Conservation (phyloP, 30 jellyfish, hydroid and myxozoan genomes). For the Phacellophora camtschatica region DNA sequence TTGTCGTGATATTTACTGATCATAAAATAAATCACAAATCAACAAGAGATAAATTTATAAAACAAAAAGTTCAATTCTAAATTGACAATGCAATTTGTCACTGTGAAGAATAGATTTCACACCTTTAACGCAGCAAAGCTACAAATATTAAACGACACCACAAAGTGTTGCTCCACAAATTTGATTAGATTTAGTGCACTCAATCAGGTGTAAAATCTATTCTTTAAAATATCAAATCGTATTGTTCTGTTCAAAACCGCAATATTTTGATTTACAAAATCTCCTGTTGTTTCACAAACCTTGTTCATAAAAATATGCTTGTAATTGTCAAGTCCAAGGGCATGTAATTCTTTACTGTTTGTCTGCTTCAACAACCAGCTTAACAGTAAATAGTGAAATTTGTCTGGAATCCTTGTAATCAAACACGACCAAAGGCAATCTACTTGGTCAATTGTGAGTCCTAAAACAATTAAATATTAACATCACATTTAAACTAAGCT, state of each 20-base stretch:
- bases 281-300: slow-evolving; percentile 33
- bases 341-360: slow-evolving; percentile 92
- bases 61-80: no score
- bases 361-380: slow-evolving; percentile 95
- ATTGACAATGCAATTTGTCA: neutral
- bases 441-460: slow-evolving; percentile 83
- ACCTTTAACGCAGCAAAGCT: neutral
- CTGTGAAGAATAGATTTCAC: neutral
- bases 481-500: no score
- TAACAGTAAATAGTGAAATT: slow-evolving; percentile 70
- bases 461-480: no score
- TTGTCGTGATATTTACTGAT: no score
- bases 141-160: no score
- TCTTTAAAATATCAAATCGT: neutral
- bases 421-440: slow-evolving; percentile 94
- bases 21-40: no score
- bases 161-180: no score
- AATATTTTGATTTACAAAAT: neutral
- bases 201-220: neutral
- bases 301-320: slow-evolving; percentile 93
- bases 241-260: neutral
- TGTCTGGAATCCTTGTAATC: slow-evolving; percentile 72
- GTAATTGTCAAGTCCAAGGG: slow-evolving; percentile 94
- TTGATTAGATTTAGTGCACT: no score
- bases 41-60: no score